Percentiles rank a stretch among this genome's conserved stretches.
Evolutionary conservation across 2,888 invertebrate species (phyloP).

Genomic region (Monopis laevigella): DNA sequence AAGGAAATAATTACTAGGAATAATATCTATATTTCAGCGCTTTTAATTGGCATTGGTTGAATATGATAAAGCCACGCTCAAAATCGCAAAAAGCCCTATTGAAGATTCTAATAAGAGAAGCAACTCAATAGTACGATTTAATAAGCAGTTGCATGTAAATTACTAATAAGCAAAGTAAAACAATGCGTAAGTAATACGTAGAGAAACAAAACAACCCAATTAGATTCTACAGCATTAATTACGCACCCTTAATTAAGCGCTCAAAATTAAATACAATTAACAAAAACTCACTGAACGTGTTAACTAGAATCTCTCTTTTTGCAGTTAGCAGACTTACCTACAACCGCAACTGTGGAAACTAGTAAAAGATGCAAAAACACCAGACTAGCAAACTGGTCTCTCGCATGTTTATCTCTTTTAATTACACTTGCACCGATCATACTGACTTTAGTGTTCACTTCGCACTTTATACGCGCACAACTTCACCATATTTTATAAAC

Average conservation of each 20-base stretch:
- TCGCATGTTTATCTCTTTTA: constrained; percentile 49
- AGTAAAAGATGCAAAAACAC: constrained; percentile 52
- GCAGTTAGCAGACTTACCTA: too few species aligned
- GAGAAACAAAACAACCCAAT: background rate
- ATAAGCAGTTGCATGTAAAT: background rate
- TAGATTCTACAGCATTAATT: background rate
- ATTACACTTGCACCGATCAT: constrained; percentile 48
- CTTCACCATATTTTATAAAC: constrained; percentile 9
- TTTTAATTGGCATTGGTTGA: too few species aligned
- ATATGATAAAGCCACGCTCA: too few species aligned
- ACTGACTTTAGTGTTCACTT: constrained; percentile 41
- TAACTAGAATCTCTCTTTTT: background rate
- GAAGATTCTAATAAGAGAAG: too few species aligned
- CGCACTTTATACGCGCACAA: constrained; percentile 10
- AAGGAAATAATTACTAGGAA: too few species aligned
- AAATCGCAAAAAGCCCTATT: too few species aligned
- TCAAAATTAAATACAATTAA: constrained; percentile 5
- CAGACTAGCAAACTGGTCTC: constrained; percentile 49
- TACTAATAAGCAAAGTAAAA: background rate
- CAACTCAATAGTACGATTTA: too few species aligned
- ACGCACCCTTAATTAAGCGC: background rate
- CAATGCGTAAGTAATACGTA: background rate
- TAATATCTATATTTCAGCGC: too few species aligned
- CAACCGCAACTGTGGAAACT: constrained; percentile 33
- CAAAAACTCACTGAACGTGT: background rate